Evolutionary conservation across 1,140 invertebrate species (phyloP).

Genomic region (Drosophila parvula): DNA sequence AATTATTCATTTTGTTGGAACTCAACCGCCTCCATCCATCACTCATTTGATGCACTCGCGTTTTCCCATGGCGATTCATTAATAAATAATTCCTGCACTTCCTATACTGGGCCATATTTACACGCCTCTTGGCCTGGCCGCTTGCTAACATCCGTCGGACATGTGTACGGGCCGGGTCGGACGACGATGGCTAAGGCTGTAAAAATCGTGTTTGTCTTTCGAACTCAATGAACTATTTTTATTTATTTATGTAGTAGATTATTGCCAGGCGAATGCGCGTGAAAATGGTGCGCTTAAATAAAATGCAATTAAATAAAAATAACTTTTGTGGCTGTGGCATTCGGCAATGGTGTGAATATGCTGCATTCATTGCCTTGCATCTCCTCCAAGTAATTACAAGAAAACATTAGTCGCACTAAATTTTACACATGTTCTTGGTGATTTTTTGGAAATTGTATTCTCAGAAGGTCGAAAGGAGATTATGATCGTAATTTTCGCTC

Average conservation of each 20-base stretch:
- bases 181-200: slow-evolving; percentile 21
- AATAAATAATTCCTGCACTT: slow-evolving; percentile 52
- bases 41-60: slow-evolving; percentile 15
- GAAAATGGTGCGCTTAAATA: slow-evolving; percentile 38
- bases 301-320: slow-evolving; percentile 42
- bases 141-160: background rate
- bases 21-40: slow-evolving; percentile 11
- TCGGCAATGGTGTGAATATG: background rate
- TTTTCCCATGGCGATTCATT: slow-evolving; percentile 44
- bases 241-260: slow-evolving; percentile 59
- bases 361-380: slow-evolving; percentile 22
- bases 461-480: slow-evolving; percentile 3
- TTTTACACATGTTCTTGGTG: slow-evolving; percentile 18
- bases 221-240: slow-evolving; percentile 67
- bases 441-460: slow-evolving; percentile 29
- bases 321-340: slow-evolving; percentile 9
- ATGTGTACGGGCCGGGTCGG: too few species aligned
- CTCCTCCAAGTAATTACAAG: slow-evolving; percentile 45
- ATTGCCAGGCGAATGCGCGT: slow-evolving; percentile 41
- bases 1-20: slow-evolving; percentile 27
- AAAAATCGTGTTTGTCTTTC: slow-evolving; percentile 52
- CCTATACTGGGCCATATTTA: slow-evolving; percentile 30
- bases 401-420: background rate
- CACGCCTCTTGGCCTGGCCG: slow-evolving; percentile 7
- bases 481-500: slow-evolving; percentile 13